Evolutionary conservation across 2,113 vertebrate genomes (phyloP).

Genomic region (Xyliphius kryptos): DNA sequence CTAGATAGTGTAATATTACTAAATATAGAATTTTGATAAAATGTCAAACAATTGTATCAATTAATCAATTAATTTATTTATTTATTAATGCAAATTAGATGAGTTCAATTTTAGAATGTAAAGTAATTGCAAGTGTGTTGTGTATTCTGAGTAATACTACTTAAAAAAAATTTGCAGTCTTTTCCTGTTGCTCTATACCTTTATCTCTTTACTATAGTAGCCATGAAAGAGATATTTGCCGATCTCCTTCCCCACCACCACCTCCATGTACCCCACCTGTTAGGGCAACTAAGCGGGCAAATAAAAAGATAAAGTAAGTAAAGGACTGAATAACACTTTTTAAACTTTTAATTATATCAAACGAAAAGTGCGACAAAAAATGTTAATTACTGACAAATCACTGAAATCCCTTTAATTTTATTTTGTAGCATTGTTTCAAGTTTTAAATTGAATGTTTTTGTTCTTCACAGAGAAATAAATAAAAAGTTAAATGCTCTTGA

Average conservation of each 20-base stretch:
- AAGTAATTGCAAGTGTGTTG: too few species aligned
- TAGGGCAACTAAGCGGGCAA: constrained; percentile 42
- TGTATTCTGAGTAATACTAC: too few species aligned
- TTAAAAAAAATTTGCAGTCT: neutral
- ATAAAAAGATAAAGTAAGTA: constrained; percentile 52
- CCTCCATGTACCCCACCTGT: constrained; percentile 39
- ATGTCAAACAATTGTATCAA: too few species aligned
- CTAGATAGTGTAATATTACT: too few species aligned
- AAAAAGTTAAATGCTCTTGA: constrained; percentile 46
- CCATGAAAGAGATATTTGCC: constrained; percentile 28
- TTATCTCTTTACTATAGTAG: neutral
- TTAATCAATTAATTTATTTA: too few species aligned
- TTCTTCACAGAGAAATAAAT: constrained; percentile 54
- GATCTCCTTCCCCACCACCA: constrained; percentile 55
- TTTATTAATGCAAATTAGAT: too few species aligned
- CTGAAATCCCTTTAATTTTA: too few species aligned
- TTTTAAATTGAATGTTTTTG: neutral
- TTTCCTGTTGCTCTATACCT: neutral
- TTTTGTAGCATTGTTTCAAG: neutral
- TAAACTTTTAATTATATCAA: too few species aligned
- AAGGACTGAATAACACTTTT: neutral
- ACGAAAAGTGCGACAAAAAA: neutral
- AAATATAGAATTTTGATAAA: too few species aligned
- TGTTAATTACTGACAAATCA: neutral
- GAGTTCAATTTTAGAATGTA: too few species aligned